Evolutionary conservation across 2,113 vertebrate genomes (phyloP).

Genomic region (Furnarius figulus): DNA sequence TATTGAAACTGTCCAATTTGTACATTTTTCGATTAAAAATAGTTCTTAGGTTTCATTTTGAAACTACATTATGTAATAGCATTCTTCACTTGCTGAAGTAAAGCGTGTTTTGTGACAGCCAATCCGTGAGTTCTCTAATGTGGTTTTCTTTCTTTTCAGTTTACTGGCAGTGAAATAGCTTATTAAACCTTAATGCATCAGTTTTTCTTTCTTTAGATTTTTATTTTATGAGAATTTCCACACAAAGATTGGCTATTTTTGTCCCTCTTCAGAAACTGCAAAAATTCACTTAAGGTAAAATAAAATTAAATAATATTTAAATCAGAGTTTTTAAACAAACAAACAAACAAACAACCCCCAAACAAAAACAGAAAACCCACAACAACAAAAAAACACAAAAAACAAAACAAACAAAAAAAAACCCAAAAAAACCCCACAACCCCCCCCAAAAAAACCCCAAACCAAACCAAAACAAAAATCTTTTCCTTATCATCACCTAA

Average conservation of each 20-base stretch:
- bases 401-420: neutral
- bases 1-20: neutral
- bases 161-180: neutral
- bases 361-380: too few species aligned
- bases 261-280: neutral
- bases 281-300: neutral
- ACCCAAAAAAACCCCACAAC: too few species aligned
- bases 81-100: neutral
- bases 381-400: neutral
- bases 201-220: neutral
- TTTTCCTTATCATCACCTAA: fast-evolving
- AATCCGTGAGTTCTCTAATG: neutral
- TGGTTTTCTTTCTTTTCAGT: neutral
- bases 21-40: neutral
- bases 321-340: neutral
- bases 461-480: too few species aligned
- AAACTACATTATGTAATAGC: neutral
- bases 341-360: neutral
- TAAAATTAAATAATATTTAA: neutral
- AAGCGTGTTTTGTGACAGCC: neutral
- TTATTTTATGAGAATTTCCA: neutral
- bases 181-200: neutral
- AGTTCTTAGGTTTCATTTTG: neutral
- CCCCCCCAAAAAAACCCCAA: too few species aligned
- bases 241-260: neutral